phyloP scores from a whole-genome alignment of 1,140 invertebrate species.

The Diachasma alloeum region DNA sequence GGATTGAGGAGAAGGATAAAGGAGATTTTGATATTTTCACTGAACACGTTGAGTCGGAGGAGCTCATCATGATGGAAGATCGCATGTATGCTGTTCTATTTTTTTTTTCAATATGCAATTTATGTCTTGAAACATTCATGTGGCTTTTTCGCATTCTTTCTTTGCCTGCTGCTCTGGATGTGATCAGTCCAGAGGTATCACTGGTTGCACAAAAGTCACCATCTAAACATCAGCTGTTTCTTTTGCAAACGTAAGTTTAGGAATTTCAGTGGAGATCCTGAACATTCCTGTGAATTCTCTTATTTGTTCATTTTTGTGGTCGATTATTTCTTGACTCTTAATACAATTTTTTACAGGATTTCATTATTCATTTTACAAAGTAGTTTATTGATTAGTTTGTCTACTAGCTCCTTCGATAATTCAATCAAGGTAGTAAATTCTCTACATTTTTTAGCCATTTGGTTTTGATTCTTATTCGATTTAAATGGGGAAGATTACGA shows the following conservation, averaged over 20 bases:
- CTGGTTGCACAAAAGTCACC: conserved; percentile 52
- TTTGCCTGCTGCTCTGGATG: conserved; percentile 39
- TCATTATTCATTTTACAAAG: no score
- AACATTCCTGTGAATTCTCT: no score
- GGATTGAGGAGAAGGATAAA: conserved; percentile 1
- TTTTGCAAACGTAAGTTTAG: conserved; percentile 54
- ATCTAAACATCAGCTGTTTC: conserved; percentile 41
- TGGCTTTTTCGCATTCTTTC: conserved; percentile 34
- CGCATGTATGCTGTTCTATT: conserved; percentile 57
- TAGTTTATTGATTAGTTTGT: no score
- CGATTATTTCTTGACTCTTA: no score
- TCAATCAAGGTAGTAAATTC: no score
- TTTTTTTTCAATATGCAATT: conserved; percentile 42
- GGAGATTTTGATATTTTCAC: conserved; percentile 40
- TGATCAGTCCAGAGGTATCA: conserved; percentile 56
- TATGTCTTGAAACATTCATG: conserved; percentile 39
- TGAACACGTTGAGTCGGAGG: conserved; percentile 41
- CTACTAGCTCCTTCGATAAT: no score
- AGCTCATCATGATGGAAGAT: conserved; percentile 53
- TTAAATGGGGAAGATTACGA: no score
- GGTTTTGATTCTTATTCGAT: no score
- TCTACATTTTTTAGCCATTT: no score
- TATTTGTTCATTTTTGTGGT: no score
- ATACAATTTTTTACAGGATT: no score
- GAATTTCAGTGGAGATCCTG: background rate